phyloP scores from a whole-genome alignment of 1,140 invertebrate species.

The Euwallacea similis region DNA sequence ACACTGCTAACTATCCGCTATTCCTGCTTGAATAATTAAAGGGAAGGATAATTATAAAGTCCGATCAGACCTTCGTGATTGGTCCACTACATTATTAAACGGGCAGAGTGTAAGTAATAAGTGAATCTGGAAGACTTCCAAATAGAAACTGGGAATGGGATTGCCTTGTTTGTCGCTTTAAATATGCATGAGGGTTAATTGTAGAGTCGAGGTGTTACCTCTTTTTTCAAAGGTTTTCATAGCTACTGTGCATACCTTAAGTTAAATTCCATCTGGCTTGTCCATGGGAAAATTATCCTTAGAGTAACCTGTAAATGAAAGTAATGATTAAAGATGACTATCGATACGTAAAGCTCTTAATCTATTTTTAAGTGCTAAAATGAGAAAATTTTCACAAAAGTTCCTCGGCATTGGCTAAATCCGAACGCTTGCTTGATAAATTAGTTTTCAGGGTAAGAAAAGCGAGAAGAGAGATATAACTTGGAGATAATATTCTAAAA shows the following conservation, averaged over 20 bases:
- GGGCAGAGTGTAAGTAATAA: constrained; percentile 4
- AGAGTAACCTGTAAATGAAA: too few species aligned
- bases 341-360: background rate
- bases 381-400: constrained; percentile 6
- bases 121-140: background rate
- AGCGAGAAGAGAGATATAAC: constrained; percentile 27
- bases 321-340: too few species aligned
- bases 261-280: too few species aligned
- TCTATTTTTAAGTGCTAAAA: background rate
- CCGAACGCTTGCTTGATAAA: constrained; percentile 15
- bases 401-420: constrained; percentile 12
- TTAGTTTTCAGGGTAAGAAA: constrained; percentile 18
- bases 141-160: background rate
- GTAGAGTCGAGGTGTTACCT: too few species aligned
- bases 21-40: constrained; percentile 10
- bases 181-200: background rate
- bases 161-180: background rate
- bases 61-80: constrained; percentile 9
- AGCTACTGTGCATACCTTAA: too few species aligned
- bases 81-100: constrained; percentile 5
- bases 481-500: constrained; percentile 32
- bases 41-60: constrained; percentile 11
- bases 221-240: too few species aligned
- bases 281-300: too few species aligned
- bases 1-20: constrained; percentile 18